Conservation (phyloP, 1,140 invertebrate species). For the Lysiphlebus fabarum region DNA sequence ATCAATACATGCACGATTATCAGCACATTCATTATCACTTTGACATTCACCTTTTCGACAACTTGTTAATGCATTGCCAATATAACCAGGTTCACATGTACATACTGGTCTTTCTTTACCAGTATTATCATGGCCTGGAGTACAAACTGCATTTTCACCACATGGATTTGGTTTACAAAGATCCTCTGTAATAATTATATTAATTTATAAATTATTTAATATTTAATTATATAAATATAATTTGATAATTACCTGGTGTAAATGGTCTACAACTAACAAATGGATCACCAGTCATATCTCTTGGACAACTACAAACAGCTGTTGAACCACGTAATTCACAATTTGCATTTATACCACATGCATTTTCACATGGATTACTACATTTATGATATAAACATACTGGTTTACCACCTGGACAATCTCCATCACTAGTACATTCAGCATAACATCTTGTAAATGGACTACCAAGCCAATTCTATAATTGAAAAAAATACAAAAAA, state of each 20-base stretch:
- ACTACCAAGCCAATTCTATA: slow-evolving; percentile 71
- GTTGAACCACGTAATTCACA: slow-evolving; percentile 73
- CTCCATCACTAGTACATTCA: slow-evolving; percentile 70
- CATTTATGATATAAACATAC: slow-evolving; percentile 79
- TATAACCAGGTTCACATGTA: slow-evolving; percentile 74
- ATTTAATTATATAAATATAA: neutral
- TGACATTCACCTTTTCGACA: slow-evolving; percentile 75
- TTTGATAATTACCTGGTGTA: slow-evolving; percentile 63
- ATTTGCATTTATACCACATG: slow-evolving; percentile 77
- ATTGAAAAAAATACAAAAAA: slow-evolving; percentile 22
- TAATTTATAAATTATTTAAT: slow-evolving; percentile 4
- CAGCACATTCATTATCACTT: slow-evolving; percentile 68
- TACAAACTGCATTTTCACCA: slow-evolving; percentile 76
- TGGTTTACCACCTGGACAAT: slow-evolving; percentile 73
- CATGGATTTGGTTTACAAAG: slow-evolving; percentile 82
- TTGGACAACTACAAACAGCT: slow-evolving; percentile 81
- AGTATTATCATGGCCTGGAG: slow-evolving; percentile 75
- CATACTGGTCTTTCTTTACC: slow-evolving; percentile 79
- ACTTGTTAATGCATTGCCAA: slow-evolving; percentile 72
- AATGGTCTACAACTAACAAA: slow-evolving; percentile 78
- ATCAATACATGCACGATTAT: slow-evolving; percentile 70
- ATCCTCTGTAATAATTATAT: slow-evolving; percentile 59
- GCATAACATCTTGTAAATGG: slow-evolving; percentile 68
- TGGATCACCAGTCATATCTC: slow-evolving; percentile 82
- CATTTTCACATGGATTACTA: slow-evolving; percentile 74